Base-by-base conservation (phyloP, 1,140 invertebrate genomes). In the Wasmannia auropunctata region DNA sequence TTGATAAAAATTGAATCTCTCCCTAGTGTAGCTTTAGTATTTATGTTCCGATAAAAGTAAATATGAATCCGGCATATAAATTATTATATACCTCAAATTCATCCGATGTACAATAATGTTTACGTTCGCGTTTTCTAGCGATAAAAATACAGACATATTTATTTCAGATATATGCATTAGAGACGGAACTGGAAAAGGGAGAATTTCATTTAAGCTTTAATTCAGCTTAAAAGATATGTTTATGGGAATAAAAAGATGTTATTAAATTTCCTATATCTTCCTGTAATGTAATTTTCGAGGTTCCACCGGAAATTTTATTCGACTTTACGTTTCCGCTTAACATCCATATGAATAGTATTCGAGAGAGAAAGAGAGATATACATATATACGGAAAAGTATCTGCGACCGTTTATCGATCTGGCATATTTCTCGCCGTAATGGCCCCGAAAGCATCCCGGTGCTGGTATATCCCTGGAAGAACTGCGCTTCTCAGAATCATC, bases 351-450 rank as follows among this genome's bases (percentile, higher is more conserved):
- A 72, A 16, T n/a, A 60, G 28, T 31, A 60, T 46, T 83, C n/a
- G 46, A 46, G 37, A 46, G n/a, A 43, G n/a, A 43, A 7, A 43
- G 63, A 67, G n/a, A n/a, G n/a, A n/a, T n/a, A n/a, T n/a, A n/a
- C n/a, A n/a, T n/a, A 67, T n/a, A 83, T 34, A 70, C 51, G 67
- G 37, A 74, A 83, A 28, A 60, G 70, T 83, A 83, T 83, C 67
- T 43, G 28, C 67, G 79, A 83, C 49, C 67, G 34, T 60, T 74
- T 83, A 83, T 83, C 51, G 79, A 83, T 81, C 51, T 28, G 65
- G 79, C 54, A 74, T 83, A 83, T 83, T 83, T 60, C 67, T 74
- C 28, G 67, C 31, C 37, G 79, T 83, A 83, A 83, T 74, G 79
- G 51, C 79, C 19, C 51, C 67, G 79, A 74, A 58, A 83, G 51